Conservation (phyloP, 2,888 invertebrate genomes). For the Polietes domitor region DNA sequence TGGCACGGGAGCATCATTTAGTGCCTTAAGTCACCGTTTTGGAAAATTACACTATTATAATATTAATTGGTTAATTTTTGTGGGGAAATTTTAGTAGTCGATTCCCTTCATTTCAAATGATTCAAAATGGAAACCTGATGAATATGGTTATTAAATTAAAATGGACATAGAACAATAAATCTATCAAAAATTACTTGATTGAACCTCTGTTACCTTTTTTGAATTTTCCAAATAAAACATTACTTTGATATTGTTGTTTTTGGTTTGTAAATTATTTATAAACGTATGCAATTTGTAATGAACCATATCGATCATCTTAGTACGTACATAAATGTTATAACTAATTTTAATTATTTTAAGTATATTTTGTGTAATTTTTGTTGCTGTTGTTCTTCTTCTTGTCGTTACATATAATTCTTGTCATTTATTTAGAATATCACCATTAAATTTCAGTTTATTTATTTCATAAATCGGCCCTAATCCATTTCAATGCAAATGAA, state of each 20-base stretch:
- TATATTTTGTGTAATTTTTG: conserved; percentile 25
- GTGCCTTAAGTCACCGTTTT: too few species aligned
- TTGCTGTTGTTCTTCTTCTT: conserved; percentile 16
- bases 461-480: conserved; percentile 26
- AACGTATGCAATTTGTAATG: conserved; percentile 64
- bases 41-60: too few species aligned
- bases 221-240: conserved; percentile 48
- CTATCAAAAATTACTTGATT: too few species aligned
- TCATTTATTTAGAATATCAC: conserved; percentile 65
- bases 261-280: conserved; percentile 64
- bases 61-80: too few species aligned
- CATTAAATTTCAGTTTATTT: conserved; percentile 65
- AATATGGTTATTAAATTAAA: too few species aligned
- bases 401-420: conserved; percentile 41
- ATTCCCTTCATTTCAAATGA: too few species aligned
- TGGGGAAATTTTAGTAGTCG: too few species aligned
- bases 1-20: too few species aligned
- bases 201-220: neutral
- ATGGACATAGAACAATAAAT: too few species aligned
- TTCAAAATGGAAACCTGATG: too few species aligned
- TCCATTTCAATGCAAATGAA: conserved; percentile 32
- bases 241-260: neutral
- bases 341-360: conserved; percentile 41
- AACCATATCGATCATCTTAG: conserved; percentile 55
- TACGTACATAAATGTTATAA: conserved; percentile 33